Percentiles rank a stretch among this genome's conserved stretches.
Evolutionary conservation across 1,140 invertebrate species (phyloP).

Genomic region (Aricia agestis): DNA sequence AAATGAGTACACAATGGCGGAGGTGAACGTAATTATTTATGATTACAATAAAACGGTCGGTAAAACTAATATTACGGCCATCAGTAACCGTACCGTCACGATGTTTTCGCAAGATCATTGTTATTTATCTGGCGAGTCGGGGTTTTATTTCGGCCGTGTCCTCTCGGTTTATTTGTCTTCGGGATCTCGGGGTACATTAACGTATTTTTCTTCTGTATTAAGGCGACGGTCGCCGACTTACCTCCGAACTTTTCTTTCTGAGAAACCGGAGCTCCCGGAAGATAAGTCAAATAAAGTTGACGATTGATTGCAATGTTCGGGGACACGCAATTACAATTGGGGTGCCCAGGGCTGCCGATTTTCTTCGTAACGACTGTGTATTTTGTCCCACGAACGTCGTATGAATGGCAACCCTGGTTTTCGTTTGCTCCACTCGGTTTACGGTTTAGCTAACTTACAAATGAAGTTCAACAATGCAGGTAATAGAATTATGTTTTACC

Average conservation of each 20-base stretch:
- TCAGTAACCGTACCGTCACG: conserved; percentile 8
- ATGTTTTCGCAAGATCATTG: conserved; percentile 55
- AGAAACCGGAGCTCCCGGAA: conserved; percentile 63
- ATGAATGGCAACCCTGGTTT: conserved; percentile 8
- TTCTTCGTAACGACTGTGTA: neutral
- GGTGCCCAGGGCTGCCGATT: conserved; percentile 34
- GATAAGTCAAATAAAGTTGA: conserved; percentile 72
- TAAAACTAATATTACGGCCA: conserved; percentile 11
- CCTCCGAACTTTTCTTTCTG: conserved; percentile 67
- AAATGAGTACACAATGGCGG: neutral
- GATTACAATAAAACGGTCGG: conserved; percentile 1
- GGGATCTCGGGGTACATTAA: conserved; percentile 72
- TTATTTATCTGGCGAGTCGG: conserved; percentile 63
- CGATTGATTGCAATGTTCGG: conserved; percentile 68
- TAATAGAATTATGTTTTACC: conserved; percentile 25
- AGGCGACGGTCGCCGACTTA: conserved; percentile 64
- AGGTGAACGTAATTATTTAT: conserved; percentile 1
- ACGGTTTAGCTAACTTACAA: conserved; percentile 35
- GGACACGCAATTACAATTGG: conserved; percentile 54
- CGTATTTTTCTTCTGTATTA: conserved; percentile 76
- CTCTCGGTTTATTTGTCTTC: conserved; percentile 71
- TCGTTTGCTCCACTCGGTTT: conserved; percentile 47
- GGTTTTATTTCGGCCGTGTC: conserved; percentile 68
- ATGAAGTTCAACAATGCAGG: conserved; percentile 39
- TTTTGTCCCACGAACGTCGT: neutral